Evolutionary conservation across 2,797 vertebrate species (phyloP), one percentile per base, ranked within the genome.

Genomic region (Threskiornis aethiopicus): DNA sequence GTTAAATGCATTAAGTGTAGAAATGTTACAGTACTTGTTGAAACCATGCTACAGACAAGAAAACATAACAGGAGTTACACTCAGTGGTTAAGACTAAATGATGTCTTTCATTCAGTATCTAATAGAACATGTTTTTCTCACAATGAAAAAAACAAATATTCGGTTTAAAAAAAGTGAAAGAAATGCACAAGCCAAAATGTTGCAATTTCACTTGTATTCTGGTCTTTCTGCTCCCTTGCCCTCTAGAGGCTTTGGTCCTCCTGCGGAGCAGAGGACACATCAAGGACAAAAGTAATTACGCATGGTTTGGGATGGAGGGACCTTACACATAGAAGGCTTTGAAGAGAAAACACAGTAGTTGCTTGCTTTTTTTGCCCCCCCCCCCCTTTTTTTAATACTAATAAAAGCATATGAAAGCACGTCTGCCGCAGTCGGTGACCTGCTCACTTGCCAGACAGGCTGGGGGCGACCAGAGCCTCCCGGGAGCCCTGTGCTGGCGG

Each of bases 401-500:
- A 75, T 16, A 31, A 8, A 55, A 84, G 25, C 1, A 2, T 8
- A 13, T n/a, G 6, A 81, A 77, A 75, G 33, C 46, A 5, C 0
- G 5, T 25, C 29, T 70, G 73, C 58, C 2, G 2, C 1, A 88
- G 52, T 1, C 59, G n/a, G 72, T 13, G 65, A 70, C 42, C 46
- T 65, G 58, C 61, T 86, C 15, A 0, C 33, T 65, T 15, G 16
- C 9, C 72, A 78, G 73, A 11, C 42, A 49, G n/a, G 47, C 83
- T 72, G 58, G 25, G 24, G 51, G 26, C 3, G 11, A 87, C 35
- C 41, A 33, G 61, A 37, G 25, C 49, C 61, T 71, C 65, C 33
- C 0, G 0, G 67, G 37, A 83, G 75, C 49, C 41, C 58, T 12
- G 54, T 1, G 37, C 58, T 4, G 1, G 46, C 6, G 0, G 47